These are phyloP conservation scores for Baronia brevicornis DNA, from an alignment of 2,888 invertebrate genomes.

Conservation along the genomic window DNA sequence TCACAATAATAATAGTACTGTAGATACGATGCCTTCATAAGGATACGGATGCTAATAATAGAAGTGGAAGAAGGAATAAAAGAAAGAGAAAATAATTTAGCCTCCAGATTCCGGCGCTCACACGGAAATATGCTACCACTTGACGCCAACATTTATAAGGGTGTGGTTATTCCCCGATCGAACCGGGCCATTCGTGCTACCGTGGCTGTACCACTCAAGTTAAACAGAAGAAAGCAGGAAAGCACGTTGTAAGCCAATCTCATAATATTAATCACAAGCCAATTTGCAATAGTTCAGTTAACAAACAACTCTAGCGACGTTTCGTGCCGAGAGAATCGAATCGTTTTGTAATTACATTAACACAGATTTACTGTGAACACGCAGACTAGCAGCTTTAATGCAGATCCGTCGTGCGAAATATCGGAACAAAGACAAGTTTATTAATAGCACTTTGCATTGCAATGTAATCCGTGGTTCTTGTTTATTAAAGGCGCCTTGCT, in stretches of 20 bases:
- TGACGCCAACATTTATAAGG: too few relatives aligned
- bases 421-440: constrained; percentile 17
- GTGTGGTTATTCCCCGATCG: too few relatives aligned
- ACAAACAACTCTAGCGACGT: constrained; percentile 17
- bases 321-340: constrained; percentile 24
- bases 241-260: constrained; percentile 23
- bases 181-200: too few relatives aligned
- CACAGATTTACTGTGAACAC: constrained; percentile 26
- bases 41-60: too few relatives aligned
- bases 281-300: constrained; percentile 27
- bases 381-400: constrained; percentile 25
- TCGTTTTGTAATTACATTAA: constrained; percentile 33
- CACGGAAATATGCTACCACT: too few relatives aligned
- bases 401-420: constrained; percentile 11
- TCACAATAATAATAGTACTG: too few relatives aligned
- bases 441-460: constrained; percentile 16
- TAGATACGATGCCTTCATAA: too few relatives aligned
- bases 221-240: constrained; percentile 9
- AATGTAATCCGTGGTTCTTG: constrained; percentile 1
- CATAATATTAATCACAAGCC: constrained; percentile 33
- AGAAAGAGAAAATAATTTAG: too few relatives aligned
- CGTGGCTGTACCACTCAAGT: too few relatives aligned
- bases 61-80: too few relatives aligned
- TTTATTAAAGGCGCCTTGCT: background rate
- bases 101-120: too few relatives aligned